Percentiles rank a stretch among this genome's conserved stretches.
phyloP scores from a whole-genome alignment of 1,140 invertebrate genomes.

The Mercenaria mercenaria region DNA sequence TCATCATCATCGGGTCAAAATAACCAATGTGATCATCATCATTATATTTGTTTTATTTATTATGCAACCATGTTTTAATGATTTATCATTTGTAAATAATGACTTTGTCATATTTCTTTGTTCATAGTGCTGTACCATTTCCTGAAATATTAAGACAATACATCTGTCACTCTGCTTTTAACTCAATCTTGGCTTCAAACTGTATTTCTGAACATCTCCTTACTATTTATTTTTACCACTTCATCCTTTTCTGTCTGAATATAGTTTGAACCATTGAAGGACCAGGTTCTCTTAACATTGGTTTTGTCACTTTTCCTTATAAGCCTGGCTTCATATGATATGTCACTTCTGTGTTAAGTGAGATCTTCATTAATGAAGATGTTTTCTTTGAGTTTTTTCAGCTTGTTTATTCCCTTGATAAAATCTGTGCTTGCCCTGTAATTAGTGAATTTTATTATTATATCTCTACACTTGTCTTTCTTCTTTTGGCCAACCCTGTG shows the following conservation, averaged over 20 bases:
- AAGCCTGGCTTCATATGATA: background rate
- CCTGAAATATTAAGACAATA: no score
- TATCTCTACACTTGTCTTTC: background rate
- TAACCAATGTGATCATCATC: no score
- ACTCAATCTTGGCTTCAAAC: no score
- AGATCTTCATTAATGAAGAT: conserved; percentile 4
- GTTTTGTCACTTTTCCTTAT: background rate
- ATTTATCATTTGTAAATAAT: no score
- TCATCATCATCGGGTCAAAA: no score
- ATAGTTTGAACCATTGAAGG: no score
- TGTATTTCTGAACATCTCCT: background rate
- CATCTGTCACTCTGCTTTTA: no score
- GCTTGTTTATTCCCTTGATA: background rate
- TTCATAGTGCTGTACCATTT: no score
- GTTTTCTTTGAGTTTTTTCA: background rate
- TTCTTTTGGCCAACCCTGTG: background rate
- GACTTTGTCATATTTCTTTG: no score
- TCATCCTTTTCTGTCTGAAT: no score
- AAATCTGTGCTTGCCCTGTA: background rate
- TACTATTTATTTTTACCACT: background rate
- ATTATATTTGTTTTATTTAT: no score
- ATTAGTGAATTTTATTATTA: background rate
- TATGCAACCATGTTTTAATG: no score
- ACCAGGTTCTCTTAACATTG: background rate
- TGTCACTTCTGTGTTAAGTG: background rate